Evolutionary conservation across 2,888 invertebrate genomes (phyloP).

Genomic region (Hipparchia sbordonii): DNA sequence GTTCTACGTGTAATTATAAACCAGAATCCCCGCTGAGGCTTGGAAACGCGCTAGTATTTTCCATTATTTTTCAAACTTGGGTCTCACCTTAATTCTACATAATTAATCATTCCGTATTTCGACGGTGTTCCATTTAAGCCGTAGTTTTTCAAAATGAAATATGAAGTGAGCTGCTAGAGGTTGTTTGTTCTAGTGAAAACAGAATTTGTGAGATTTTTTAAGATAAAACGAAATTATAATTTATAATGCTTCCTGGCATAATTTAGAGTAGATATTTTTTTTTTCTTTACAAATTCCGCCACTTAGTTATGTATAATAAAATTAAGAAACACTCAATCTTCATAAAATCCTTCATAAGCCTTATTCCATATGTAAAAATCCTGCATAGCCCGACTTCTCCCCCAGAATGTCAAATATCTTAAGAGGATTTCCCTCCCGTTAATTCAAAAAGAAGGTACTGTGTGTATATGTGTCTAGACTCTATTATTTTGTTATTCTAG

Average conservation of each 20-base stretch:
- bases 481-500: neutral
- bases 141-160: conserved; percentile 26
- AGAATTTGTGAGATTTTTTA: conserved; percentile 14
- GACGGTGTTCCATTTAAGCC: conserved; percentile 22
- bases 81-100: conserved; percentile 21
- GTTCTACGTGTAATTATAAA: too few relatives aligned
- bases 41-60: conserved; percentile 5
- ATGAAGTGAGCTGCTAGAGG: conserved; percentile 18
- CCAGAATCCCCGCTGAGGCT: neutral
- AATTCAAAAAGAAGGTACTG: too few relatives aligned
- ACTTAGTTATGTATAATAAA: neutral
- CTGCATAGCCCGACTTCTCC: too few relatives aligned
- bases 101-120: conserved; percentile 24
- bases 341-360: too few relatives aligned
- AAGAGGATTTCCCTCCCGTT: too few relatives aligned
- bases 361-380: too few relatives aligned
- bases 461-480: too few relatives aligned
- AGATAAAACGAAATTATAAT: neutral
- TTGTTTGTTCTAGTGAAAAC: conserved; percentile 16
- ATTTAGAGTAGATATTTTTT: neutral
- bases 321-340: too few relatives aligned
- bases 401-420: too few relatives aligned
- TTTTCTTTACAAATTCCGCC: neutral
- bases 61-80: conserved; percentile 14
- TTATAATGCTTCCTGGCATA: conserved; percentile 11